Evolutionary conservation across 2,888 invertebrate species (phyloP).

Genomic region (Lepidonotus clava): DNA sequence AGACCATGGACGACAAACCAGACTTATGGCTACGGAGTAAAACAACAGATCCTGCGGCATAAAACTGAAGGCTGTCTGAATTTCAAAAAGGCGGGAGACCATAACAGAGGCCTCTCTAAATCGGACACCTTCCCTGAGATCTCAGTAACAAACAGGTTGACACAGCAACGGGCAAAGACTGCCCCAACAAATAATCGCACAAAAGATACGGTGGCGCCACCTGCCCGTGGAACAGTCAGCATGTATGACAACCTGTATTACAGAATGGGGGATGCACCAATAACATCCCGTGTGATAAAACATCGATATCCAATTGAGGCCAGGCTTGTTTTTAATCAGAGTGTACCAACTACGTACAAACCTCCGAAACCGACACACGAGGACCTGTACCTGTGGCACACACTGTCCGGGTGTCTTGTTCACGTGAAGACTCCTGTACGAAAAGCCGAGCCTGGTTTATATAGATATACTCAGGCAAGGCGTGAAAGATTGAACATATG

Average conservation of each 20-base stretch:
- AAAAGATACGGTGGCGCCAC: neutral
- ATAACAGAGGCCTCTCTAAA: slow-evolving; percentile 64
- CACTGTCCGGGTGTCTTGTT: slow-evolving; percentile 64
- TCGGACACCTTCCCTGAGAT: slow-evolving; percentile 64
- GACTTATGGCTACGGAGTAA: slow-evolving; percentile 59
- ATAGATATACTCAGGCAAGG: neutral
- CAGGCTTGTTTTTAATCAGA: slow-evolving; percentile 2
- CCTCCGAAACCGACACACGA: slow-evolving; percentile 43
- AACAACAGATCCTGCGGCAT: neutral
- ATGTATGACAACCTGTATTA: slow-evolving; percentile 60
- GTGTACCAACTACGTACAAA: slow-evolving; percentile 52
- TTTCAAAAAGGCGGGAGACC: slow-evolving; percentile 41
- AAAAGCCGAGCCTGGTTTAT: neutral
- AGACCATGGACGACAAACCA: slow-evolving; percentile 64
- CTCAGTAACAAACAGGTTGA: neutral
- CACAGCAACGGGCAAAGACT: neutral
- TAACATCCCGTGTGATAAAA: slow-evolving; percentile 54
- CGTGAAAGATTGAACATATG: neutral
- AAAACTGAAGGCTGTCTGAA: neutral
- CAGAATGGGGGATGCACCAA: slow-evolving; percentile 56
- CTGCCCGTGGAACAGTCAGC: neutral
- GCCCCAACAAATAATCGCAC: neutral
- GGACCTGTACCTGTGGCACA: slow-evolving; percentile 65
- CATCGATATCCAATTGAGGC: neutral
- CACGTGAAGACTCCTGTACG: slow-evolving; percentile 62